Base-by-base conservation (phyloP, 2,113 vertebrate genomes). In the Dolichallabes microphthalmus region DNA sequence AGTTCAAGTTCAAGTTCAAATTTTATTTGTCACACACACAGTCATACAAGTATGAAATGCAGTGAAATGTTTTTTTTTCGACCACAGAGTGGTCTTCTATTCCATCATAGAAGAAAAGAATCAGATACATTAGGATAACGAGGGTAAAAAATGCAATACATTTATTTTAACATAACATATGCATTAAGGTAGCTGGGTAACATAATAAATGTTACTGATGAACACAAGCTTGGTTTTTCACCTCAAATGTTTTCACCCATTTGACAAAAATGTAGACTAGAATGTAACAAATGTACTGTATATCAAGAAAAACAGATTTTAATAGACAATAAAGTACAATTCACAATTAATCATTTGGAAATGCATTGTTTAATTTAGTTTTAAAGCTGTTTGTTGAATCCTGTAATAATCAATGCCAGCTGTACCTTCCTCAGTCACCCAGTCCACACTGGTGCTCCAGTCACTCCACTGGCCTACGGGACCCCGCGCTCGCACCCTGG, bases 401-500 rank as follows among this genome's bases (percentile, higher is more conserved):
- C 10, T 32, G n/a, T 30, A 52, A 35, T 66, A 64, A 55, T 66
- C 57, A 14, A 52, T 50, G 14, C 52, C n/a, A 52, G 14, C 15
- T 22, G 3, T 64, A 91, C 90, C 85, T 52, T 82, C 73, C 7
- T 86, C 52, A 22, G 87, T 89, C 35, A 20, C 87, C 90, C 90
- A 90, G 32, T 19, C 27, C 81, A 89, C 85, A 25, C 45, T 85
- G 32, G 81, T 78, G 83, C 89, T 88, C 90, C 90, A 91, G 61
- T 85, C 30, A n/a, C 88, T 88, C 89, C 89, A 89, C 69, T n/a
- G n/a, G 39, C 89, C 86, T 12, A 27, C 12, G 22, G n/a, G 14
- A 55, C 60, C 81, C 14, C 75, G 55, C 0, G 86, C 83, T 69
- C 89, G 84, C 32, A 90, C 89, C 58, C 32, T 88, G 79, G 90